Evolutionary conservation across 2,888 invertebrate genomes (phyloP), one percentile per base, ranked within the genome.

Genomic region (Clepsis dumicolana): DNA sequence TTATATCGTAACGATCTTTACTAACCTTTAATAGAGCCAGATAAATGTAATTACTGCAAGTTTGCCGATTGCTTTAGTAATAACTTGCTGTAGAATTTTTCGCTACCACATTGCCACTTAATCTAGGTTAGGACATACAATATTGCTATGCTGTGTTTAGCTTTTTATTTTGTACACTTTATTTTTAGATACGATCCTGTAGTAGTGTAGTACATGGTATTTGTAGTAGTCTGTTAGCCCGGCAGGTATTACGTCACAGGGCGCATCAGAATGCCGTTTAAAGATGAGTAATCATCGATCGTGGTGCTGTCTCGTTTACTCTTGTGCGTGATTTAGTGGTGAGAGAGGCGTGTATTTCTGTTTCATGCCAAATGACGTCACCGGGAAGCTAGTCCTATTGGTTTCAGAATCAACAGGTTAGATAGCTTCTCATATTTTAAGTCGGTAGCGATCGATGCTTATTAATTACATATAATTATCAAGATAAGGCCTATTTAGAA

Each of bases 1-100:
- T 69, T 65, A 65, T 63, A 63, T 48, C 62, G 54, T 38, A 27
- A 62, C 66, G 56, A 67, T 67, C 62, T 50, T 50, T 57, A 67
- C 62, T 62, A 54, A 50, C 56, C 61, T 54, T 61, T 53, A 44
- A 61, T 67, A 27, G 50, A 41, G 25, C 24, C n/a, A 56, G 38
- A 24, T 52, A 41, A 24, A 48, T 56, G 14, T 25, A 29, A 41
- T 44, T 59, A 35, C 41, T 48, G 14, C 14, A 8, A 50, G 25
- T 52, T 29, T 41, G 24, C 7, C 41, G 8, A 59, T 56, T 54
- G 56, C 16, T 27, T 21, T 59, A 18, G 24, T 50, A 27, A 52
- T 57, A 35, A 24, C 24, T 35, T 14, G 16, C 44, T 48, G 44
- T 24, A 29, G n/a, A n/a, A n/a, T n/a, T 14, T 29, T 7, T 3